Evolutionary conservation across 2,113 vertebrate genomes (phyloP).

Genomic region (Neoarius graeffei): DNA sequence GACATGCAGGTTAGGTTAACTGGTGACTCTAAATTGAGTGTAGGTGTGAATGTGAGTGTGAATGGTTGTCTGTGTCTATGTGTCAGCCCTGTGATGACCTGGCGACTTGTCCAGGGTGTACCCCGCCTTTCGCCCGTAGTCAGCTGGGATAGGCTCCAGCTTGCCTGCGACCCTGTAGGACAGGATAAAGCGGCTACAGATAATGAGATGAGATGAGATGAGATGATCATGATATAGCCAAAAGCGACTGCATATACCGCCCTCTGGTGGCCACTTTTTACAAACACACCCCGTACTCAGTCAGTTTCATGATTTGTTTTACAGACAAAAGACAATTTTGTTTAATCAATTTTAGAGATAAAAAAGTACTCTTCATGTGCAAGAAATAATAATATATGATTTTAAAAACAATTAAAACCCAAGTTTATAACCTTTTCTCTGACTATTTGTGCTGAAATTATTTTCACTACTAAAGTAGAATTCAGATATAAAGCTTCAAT

Average conservation of each 20-base stretch:
- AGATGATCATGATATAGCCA: not conserved
- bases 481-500: not conserved
- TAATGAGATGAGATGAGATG: not conserved
- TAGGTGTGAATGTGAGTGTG: too few relatives aligned
- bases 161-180: too few relatives aligned
- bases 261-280: constrained; percentile 34
- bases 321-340: not conserved
- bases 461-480: not conserved
- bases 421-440: not conserved
- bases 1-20: too few relatives aligned
- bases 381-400: not conserved
- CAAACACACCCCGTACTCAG: not conserved
- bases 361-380: not conserved
- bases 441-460: not conserved
- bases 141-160: too few relatives aligned
- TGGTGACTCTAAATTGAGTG: too few relatives aligned
- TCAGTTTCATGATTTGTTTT: not conserved
- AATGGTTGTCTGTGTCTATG: too few relatives aligned
- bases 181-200: too few relatives aligned
- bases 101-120: too few relatives aligned
- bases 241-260: not conserved
- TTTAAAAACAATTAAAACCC: not conserved
- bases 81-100: too few relatives aligned
- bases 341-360: not conserved
- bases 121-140: too few relatives aligned